These are phyloP conservation scores for Latrodectus geometricus DNA, from an alignment of 1,140 invertebrate species.

Conservation along the genomic window DNA sequence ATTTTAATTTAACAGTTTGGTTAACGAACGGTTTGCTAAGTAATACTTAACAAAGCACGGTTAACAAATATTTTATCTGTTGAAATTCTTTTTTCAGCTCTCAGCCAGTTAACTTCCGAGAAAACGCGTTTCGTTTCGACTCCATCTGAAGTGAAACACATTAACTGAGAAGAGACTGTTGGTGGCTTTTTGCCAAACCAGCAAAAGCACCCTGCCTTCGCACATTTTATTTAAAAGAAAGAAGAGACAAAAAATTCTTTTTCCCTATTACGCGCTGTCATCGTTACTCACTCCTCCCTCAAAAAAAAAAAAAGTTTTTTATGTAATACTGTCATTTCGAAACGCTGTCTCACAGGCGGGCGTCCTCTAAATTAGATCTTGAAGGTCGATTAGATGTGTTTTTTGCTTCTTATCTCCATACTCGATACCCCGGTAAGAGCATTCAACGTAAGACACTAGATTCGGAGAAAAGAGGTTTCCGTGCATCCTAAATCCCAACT, in stretches of 20 bases:
- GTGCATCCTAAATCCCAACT: too few relatives aligned
- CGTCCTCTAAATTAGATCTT: constrained; percentile 48
- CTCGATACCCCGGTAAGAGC: background rate
- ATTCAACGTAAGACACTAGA: background rate
- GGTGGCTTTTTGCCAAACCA: constrained; percentile 24
- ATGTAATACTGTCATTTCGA: constrained; percentile 49
- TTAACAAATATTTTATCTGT: too few relatives aligned
- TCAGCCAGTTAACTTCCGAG: too few relatives aligned
- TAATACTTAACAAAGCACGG: too few relatives aligned
- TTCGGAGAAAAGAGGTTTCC: background rate
- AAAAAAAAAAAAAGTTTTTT: background rate
- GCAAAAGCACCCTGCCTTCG: constrained; percentile 13
- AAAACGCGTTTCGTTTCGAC: too few relatives aligned
- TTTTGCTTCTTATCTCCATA: background rate
- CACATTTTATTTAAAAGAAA: background rate
- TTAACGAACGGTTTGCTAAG: too few relatives aligned
- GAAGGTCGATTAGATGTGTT: constrained; percentile 21
- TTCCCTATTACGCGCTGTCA: constrained; percentile 25
- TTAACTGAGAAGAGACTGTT: background rate
- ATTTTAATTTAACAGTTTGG: too few relatives aligned
- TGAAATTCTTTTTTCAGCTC: too few relatives aligned
- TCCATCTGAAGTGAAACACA: too few relatives aligned
- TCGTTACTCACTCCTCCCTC: constrained; percentile 28
- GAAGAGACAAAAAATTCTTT: background rate
- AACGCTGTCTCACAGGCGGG: constrained; percentile 29